These are phyloP conservation scores for Hippolais icterina DNA, from an alignment of 2,113 vertebrate genomes.

Conservation along the genomic window DNA sequence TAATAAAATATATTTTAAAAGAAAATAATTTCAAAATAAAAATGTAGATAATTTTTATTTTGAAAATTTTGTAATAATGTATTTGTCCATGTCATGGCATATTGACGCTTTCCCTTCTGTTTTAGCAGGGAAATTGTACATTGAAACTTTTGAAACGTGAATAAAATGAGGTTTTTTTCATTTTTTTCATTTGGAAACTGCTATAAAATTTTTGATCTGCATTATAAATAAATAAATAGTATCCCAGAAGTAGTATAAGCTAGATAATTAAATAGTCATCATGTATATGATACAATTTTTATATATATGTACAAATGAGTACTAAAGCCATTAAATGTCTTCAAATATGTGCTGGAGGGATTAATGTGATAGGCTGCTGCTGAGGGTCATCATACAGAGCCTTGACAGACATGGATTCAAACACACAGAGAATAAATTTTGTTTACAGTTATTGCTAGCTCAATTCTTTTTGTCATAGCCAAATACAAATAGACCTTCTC, in stretches of 20 bases:
- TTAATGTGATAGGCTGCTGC: background rate
- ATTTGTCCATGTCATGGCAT: background rate
- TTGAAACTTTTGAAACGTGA: background rate
- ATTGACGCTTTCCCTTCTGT: background rate
- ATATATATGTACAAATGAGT: background rate
- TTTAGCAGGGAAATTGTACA: background rate
- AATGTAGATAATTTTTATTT: background rate
- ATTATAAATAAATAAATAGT: background rate
- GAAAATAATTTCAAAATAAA: background rate
- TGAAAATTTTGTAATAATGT: background rate
- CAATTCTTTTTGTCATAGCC: background rate
- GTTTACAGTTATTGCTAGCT: background rate
- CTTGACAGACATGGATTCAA: background rate
- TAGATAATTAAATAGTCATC: background rate
- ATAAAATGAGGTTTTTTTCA: background rate
- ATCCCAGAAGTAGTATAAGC: background rate
- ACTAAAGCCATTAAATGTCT: background rate
- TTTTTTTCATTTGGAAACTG: background rate
- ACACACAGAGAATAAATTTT: background rate
- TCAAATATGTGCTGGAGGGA: background rate
- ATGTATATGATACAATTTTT: background rate
- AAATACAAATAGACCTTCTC: background rate
- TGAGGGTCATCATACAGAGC: background rate
- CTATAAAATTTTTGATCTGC: background rate
- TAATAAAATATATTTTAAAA: background rate